Evolutionary conservation across 1,140 invertebrate genomes (phyloP), one percentile per base, ranked within the genome.

Genomic region (Trichogramma pretiosum): DNA sequence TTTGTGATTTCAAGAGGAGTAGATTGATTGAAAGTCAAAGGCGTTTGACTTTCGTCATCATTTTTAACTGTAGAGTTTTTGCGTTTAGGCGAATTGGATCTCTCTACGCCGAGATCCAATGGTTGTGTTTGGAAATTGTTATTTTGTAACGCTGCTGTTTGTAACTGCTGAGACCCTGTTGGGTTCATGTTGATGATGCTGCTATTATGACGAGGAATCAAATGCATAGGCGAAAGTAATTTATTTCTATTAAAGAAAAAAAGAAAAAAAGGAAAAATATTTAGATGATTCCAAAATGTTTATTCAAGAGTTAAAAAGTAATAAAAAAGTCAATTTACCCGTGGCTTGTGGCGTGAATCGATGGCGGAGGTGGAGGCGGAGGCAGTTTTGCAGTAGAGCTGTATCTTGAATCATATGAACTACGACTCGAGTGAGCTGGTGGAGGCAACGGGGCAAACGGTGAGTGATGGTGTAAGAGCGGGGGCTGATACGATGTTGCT

Each of bases 101-200:
- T 62, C 33, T 77, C 74, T 0, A 85, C 75, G 13, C 83, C 82
- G 11, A 87, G 74, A 63, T 87, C 83, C 9, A 87, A 68, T 2
- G 85, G 85, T 60, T 86, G 84, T 18, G 81, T 84, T 58, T 82
- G 80, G 43, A 77, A 70, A 36, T 65, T 60, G 58, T 61, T 17
- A 48, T 48, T 39, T 51, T 32, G 54, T 26, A 33, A 47, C 19
- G 3, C 48, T 19, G 45, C 53, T 30, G 36, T 33, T 34, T 17
- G 17, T 21, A 41, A 62, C 23, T 62, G 63, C 56, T 58, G 13
- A 53, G 45, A 35, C 38, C 58, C 70, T 70, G 56, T 68, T 76
- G 72, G 61, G 23, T 56, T 50, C 14, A n/a, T 63, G 54, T 48
- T 60, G 30, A 39, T 64, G 65, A 48, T 70, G 67, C 22, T 61